A percentile compares a stretch with the other conserved stretches of the same genome.
These are phyloP conservation scores for Cephus runcator DNA, from an alignment of 2,888 invertebrate genomes.

Conservation along the genomic window DNA sequence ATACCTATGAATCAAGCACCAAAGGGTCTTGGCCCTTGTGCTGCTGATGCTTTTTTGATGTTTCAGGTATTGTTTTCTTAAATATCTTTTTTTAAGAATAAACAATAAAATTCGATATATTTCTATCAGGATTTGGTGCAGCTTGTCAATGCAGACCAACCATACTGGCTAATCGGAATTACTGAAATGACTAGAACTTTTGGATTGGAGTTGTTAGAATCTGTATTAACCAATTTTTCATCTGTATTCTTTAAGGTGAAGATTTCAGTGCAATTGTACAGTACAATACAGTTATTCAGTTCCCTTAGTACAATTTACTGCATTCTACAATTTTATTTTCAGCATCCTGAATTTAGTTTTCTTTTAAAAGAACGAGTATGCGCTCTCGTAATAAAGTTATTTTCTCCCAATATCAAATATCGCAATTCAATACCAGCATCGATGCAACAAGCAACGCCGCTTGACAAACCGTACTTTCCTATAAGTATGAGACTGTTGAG, in stretches of 20 bases:
- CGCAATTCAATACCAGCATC: slow-evolving; percentile 72
- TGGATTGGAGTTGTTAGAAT: slow-evolving; percentile 94
- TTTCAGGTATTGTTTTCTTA: slow-evolving; percentile 76
- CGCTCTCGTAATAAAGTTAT: slow-evolving; percentile 96
- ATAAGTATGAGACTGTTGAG: slow-evolving; percentile 94
- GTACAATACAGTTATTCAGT: background rate
- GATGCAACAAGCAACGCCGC: slow-evolving; percentile 73
- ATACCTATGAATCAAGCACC: slow-evolving; percentile 80
- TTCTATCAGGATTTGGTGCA: slow-evolving; percentile 88
- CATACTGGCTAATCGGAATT: slow-evolving; percentile 94
- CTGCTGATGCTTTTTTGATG: slow-evolving; percentile 93
- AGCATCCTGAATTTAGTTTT: slow-evolving; percentile 95
- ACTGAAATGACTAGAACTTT: slow-evolving; percentile 98
- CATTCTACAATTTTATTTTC: slow-evolving; percentile 50
- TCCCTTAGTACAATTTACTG: background rate
- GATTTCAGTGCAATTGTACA: slow-evolving; percentile 1
- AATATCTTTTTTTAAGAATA: background rate
- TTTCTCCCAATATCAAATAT: slow-evolving; percentile 98
- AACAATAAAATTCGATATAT: slow-evolving; percentile 17
- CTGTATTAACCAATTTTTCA: slow-evolving; percentile 88
- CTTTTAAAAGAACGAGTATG: slow-evolving; percentile 96
- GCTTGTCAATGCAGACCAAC: slow-evolving; percentile 95
- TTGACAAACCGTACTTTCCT: slow-evolving; percentile 95
- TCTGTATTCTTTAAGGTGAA: slow-evolving; percentile 84
- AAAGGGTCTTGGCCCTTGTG: slow-evolving; percentile 86